Conservation (phyloP, 2,113 vertebrate genomes). For the Pristiophorus japonicus region DNA sequence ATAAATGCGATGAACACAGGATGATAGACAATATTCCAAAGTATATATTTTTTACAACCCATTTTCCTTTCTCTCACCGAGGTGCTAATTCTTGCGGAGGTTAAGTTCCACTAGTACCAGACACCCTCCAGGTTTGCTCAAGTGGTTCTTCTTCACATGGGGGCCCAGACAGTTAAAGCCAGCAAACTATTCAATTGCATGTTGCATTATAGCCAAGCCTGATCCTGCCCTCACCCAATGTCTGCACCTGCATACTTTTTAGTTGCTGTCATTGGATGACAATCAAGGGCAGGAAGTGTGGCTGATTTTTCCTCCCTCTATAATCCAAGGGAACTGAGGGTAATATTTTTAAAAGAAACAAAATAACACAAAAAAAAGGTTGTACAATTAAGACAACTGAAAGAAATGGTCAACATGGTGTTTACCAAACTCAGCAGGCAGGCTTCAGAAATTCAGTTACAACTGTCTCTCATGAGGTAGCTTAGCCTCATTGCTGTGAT, state of each 20-base stretch:
- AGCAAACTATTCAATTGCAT: not conserved
- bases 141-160: not conserved
- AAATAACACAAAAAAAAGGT: not conserved
- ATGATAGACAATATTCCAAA: not conserved
- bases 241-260: not conserved
- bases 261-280: not conserved
- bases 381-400: not conserved
- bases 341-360: constrained; percentile 4
- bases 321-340: no score
- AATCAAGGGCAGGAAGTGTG: not conserved
- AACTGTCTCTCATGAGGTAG: not conserved
- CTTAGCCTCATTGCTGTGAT: not conserved
- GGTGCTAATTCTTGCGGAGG: not conserved
- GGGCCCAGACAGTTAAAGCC: not conserved
- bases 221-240: not conserved
- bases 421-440: not conserved
- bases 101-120: not conserved
- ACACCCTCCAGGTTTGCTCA: not conserved
- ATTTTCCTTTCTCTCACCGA: not conserved
- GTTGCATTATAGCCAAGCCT: not conserved
- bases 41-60: not conserved
- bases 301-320: no score
- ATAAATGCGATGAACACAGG: not conserved
- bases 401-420: not conserved
- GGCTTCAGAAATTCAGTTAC: not conserved